Evolutionary conservation across 2,797 vertebrate genomes (phyloP).

Genomic region (Pachyuromys duprasi): DNA sequence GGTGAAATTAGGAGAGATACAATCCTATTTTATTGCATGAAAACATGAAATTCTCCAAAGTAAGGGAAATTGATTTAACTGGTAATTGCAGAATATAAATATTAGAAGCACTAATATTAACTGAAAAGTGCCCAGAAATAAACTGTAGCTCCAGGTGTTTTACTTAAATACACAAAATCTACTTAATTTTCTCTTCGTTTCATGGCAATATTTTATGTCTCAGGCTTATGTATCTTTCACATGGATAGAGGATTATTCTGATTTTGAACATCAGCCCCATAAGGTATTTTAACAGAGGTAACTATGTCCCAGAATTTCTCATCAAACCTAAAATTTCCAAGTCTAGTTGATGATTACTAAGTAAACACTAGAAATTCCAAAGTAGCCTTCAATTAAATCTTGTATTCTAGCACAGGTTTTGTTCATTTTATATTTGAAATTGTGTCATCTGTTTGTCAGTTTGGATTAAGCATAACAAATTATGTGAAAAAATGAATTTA

Average conservation of each 20-base stretch:
- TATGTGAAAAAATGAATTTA: background rate
- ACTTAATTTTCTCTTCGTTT: constrained; percentile 59
- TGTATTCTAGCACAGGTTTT: background rate
- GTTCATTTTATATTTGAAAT: background rate
- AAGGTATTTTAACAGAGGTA: background rate
- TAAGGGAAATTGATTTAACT: constrained; percentile 13
- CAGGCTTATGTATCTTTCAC: constrained; percentile 10
- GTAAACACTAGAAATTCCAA: background rate
- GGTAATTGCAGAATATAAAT: constrained; percentile 20
- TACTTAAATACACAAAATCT: constrained; percentile 7
- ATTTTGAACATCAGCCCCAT: background rate
- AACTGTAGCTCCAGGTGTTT: constrained; percentile 37
- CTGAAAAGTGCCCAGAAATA: constrained; percentile 9
- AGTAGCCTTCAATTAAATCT: background rate
- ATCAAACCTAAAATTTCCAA: constrained; percentile 24
- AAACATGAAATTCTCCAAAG: background rate
- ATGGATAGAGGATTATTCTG: constrained; percentile 37
- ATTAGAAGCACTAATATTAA: constrained; percentile 40
- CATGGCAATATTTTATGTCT: constrained; percentile 39
- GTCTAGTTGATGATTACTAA: constrained; percentile 36
- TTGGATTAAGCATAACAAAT: constrained; percentile 24
- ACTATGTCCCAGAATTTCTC: constrained; percentile 8
- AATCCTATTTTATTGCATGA: background rate
- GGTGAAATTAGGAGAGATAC: background rate
- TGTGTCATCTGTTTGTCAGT: background rate